Conservation (phyloP, 1,140 invertebrate genomes). For the Samia ricini region DNA sequence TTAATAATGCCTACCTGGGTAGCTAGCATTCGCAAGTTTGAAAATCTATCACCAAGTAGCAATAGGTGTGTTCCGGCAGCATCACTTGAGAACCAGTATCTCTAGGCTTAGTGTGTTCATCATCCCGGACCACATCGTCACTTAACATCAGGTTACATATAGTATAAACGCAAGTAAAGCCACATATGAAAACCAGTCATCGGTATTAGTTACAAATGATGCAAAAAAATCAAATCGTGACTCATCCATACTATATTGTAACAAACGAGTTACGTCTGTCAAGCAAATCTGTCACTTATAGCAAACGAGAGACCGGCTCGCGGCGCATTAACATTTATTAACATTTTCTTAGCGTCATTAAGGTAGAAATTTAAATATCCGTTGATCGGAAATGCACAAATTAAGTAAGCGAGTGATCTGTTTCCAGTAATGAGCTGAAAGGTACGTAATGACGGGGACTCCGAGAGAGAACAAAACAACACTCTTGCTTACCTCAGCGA, state of each 20-base stretch:
- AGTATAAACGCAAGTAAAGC: background rate
- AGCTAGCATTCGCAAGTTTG: too few relatives aligned
- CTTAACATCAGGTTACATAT: too few relatives aligned
- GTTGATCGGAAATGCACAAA: constrained; percentile 75
- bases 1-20: too few relatives aligned
- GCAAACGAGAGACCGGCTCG: constrained; percentile 52
- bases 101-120: too few relatives aligned
- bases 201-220: background rate
- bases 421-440: constrained; percentile 72
- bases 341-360: constrained; percentile 73
- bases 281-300: constrained; percentile 76
- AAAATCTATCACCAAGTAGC: too few relatives aligned
- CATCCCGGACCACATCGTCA: too few relatives aligned
- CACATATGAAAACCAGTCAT: background rate
- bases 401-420: constrained; percentile 71
- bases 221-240: constrained; percentile 65
- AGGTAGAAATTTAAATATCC: constrained; percentile 75
- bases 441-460: constrained; percentile 69
- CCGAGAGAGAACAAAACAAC: constrained; percentile 63
- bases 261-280: constrained; percentile 63
- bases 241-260: constrained; percentile 53
- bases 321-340: constrained; percentile 76
- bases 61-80: too few relatives aligned
- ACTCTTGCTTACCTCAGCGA: constrained; percentile 67
- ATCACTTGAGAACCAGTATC: too few relatives aligned